Percentiles rank a stretch among this genome's conserved stretches.
These are phyloP conservation scores for Uromys caudimaculatus DNA, from an alignment of 2,797 vertebrate genomes.

Conservation along the genomic window DNA sequence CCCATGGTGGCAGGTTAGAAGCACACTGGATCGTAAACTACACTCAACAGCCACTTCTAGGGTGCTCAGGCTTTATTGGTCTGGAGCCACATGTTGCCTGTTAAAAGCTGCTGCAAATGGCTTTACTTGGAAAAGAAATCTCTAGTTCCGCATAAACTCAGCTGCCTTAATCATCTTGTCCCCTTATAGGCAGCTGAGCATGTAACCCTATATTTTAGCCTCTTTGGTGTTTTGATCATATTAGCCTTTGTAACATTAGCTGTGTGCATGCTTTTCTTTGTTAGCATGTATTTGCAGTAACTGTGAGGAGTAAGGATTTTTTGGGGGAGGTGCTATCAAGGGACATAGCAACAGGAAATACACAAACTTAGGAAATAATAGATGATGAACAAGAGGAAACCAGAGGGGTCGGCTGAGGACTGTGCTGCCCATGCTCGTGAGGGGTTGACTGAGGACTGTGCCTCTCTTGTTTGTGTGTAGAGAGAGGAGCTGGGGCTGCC, in stretches of 20 bases:
- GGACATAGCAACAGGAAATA: not conserved
- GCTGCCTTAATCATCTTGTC: not conserved
- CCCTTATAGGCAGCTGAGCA: not conserved
- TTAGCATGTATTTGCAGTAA: not conserved
- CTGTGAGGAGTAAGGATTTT: not conserved
- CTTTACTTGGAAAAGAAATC: not conserved
- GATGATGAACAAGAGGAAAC: not conserved
- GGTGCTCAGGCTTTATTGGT: not conserved
- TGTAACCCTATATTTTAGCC: not conserved
- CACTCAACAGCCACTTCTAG: not conserved
- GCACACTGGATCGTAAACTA: not conserved
- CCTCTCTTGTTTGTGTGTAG: not conserved
- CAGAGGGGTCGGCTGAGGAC: not conserved
- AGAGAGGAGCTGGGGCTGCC: not conserved
- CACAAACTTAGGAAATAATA: not conserved
- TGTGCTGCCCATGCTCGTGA: not conserved
- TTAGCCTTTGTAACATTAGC: not conserved
- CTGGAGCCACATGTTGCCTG: not conserved
- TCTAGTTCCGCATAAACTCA: not conserved
- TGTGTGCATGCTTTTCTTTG: not conserved
- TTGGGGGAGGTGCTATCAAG: not conserved
- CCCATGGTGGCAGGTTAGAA: not conserved
- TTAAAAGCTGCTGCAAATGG: not conserved
- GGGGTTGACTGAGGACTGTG: not conserved
- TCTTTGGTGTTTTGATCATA: not conserved